phyloP scores from a whole-genome alignment of 30 jellyfish, hydroid and myxozoan genomes.

The Sanderia malayensis region DNA sequence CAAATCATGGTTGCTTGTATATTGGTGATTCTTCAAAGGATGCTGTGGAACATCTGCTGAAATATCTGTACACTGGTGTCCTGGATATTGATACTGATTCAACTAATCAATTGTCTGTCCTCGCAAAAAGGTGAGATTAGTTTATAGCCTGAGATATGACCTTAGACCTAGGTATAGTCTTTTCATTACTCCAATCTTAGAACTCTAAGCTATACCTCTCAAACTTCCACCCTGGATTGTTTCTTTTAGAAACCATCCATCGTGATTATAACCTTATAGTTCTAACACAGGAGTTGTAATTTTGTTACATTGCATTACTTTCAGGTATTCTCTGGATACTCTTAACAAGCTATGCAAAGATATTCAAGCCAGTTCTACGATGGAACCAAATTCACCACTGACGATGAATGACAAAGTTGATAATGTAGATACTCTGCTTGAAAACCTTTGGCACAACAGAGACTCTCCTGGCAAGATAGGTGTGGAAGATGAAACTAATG shows the following conservation, averaged over 20 bases:
- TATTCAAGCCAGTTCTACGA: not conserved
- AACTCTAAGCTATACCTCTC: too few species aligned
- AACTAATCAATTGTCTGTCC: not conserved
- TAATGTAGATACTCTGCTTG: not conserved
- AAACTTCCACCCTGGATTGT: too few species aligned
- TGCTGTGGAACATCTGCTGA: conserved; percentile 6
- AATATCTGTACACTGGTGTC: conserved; percentile 35
- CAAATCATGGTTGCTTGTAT: too few species aligned
- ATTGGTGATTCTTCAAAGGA: too few species aligned
- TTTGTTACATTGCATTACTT: too few species aligned
- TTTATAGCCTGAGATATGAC: too few species aligned
- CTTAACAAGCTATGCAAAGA: conserved; percentile 4
- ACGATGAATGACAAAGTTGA: not conserved
- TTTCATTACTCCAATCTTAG: too few species aligned
- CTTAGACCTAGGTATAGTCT: too few species aligned
- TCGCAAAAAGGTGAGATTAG: conserved; percentile 20
- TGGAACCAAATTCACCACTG: not conserved
- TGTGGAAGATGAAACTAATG: not conserved
- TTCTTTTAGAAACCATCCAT: too few species aligned
- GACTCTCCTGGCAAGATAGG: not conserved
- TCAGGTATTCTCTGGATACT: conserved; percentile 13
- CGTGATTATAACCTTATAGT: too few species aligned
- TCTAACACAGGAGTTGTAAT: too few species aligned
- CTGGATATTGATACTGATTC: not conserved
- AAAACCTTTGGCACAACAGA: conserved; percentile 10